Base-by-base conservation (phyloP, 2,888 invertebrate species). In the Xestobium rufovillosum region DNA sequence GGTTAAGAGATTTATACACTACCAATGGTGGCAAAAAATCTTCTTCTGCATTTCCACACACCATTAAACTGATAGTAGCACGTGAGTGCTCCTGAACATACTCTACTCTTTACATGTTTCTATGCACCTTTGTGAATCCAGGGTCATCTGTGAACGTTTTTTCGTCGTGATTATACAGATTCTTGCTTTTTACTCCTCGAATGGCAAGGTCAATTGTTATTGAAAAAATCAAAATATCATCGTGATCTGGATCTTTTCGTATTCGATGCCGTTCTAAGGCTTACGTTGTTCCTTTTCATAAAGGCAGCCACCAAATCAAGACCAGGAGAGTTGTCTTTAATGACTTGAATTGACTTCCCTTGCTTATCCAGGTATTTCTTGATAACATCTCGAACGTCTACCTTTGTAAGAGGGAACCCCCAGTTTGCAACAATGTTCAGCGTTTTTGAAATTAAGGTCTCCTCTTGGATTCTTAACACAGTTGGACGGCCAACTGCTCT, bases 141-240 rank as follows among this genome's bases (percentile, higher is more conserved):
- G 56, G 54, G 29, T 60, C 53, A 34, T 60, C 58, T 4, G 44
- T 31, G 3, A 62, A 37, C 28, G 55, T 56, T 2, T 53, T 57
- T 37, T 59, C 56, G 36, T 60, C 56, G 45, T 57, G n/a, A n/a
- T n/a, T n/a, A n/a, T n/a, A n/a, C n/a, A n/a, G n/a, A n/a, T n/a
- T n/a, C n/a, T n/a, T n/a, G 62, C 32, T 61, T 61, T 23, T 23
- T 23, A 23, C 23, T 23, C n/a, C 23, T 6, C n/a, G 6, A 23
- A 23, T 23, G 6, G 23, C 23, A 8, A 23, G 8, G 23, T 23
- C 23, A 23, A 23, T 23, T 36, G 31, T 38, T 43, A 32, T 31
- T 26, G 11, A 35, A 38, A 19, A 36, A 35, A 27, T 39, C 35
- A 23, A 9, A n/a, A n/a, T n/a, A n/a, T n/a, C n/a, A n/a, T n/a